A percentile compares a stretch with the other conserved stretches of the same genome.
Conservation (phyloP, 2,113 vertebrate species). For the Rhineura floridana region DNA sequence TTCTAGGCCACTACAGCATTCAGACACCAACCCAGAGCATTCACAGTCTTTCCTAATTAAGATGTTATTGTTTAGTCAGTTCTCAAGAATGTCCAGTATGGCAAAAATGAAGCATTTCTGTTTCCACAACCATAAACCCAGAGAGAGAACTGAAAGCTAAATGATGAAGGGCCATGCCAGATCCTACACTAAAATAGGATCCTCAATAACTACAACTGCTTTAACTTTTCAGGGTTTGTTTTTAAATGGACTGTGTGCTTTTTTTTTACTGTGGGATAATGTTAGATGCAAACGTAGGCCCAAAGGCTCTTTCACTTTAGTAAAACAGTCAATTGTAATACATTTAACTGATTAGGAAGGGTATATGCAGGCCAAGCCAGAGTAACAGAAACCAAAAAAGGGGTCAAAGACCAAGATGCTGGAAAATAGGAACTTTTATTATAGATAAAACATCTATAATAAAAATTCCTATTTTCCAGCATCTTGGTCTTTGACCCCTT, state of each 20-base stretch:
- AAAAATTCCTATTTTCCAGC: no score
- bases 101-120: not conserved
- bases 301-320: not conserved
- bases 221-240: not conserved
- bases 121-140: not conserved
- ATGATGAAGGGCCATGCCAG: not conserved
- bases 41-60: no score
- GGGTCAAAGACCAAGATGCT: no score
- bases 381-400: no score
- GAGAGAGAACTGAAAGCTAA: not conserved
- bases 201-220: not conserved
- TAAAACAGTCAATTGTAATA: not conserved
- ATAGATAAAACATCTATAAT: no score
- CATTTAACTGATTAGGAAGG: not conserved
- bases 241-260: not conserved
- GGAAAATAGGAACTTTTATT: no score
- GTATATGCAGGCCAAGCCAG: not conserved
- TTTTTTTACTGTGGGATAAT: not conserved
- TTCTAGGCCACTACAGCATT: no score
- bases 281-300: not conserved
- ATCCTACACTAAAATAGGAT: not conserved
- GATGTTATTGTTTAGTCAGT: no score
- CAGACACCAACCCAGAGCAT: no score
- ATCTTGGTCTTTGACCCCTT: no score
- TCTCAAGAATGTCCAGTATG: conserved; percentile 3